Conservation (phyloP, 2,797 vertebrate genomes). For the Ctenopoma multispine region DNA sequence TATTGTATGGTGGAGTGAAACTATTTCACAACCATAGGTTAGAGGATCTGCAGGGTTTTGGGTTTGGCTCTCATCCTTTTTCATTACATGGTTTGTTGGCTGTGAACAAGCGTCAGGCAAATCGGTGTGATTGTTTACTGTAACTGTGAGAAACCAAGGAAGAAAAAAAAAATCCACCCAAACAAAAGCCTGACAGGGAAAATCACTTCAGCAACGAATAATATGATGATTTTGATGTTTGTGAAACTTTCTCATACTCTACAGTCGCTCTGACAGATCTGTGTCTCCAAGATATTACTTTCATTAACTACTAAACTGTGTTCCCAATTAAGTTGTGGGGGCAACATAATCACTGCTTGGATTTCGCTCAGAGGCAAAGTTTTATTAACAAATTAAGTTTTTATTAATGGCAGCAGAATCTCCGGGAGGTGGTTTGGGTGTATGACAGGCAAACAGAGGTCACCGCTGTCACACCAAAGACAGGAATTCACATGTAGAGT, state of each 20-base stretch:
- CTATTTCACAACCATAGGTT: conserved; percentile 60
- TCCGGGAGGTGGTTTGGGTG: background rate
- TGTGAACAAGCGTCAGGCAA: conserved; percentile 55
- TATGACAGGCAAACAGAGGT: background rate
- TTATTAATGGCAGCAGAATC: background rate
- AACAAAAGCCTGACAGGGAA: conserved; percentile 25
- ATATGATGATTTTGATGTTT: background rate
- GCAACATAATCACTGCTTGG: background rate
- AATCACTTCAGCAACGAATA: conserved; percentile 5
- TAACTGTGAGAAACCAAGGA: conserved; percentile 47
- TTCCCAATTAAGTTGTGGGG: background rate
- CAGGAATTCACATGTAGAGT: too few relatives aligned
- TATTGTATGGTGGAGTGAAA: conserved; percentile 56
- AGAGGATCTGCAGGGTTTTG: conserved; percentile 42
- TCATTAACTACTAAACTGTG: background rate
- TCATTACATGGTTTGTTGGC: conserved; percentile 58
- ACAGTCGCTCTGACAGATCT: background rate
- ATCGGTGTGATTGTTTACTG: conserved; percentile 55
- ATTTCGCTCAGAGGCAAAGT: background rate
- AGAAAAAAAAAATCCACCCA: background rate
- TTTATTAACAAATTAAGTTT: background rate
- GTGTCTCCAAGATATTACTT: background rate
- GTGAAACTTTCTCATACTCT: conserved; percentile 19
- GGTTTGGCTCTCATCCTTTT: conserved; percentile 50
- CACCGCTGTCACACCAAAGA: too few relatives aligned